Base-by-base conservation (phyloP, 2,888 invertebrate genomes). In the Nomada goodeniana region DNA sequence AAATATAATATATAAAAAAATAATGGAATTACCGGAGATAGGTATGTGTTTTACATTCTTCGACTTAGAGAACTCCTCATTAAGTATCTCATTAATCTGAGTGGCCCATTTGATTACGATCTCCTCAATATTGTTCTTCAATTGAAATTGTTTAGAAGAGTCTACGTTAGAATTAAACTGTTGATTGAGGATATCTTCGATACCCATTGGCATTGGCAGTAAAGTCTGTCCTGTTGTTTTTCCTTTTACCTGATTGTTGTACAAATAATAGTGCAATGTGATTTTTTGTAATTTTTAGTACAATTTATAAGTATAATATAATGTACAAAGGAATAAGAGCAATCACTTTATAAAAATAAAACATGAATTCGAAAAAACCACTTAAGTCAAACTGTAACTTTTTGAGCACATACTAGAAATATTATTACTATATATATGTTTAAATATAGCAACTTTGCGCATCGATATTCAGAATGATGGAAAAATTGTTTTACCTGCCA, bases 71-170 rank as follows among this genome's bases (percentile, higher is more conserved):
- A 97, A 97, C 86, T 96, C 96, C 90, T 97, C 96, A 86, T 96
- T 96, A 44, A 98, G 94, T 52, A 98, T 96, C 90, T 98, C 97
- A 81, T 96, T 96, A 50, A 98, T 96, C 91, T 97, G 96, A 69
- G 95, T 95, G 2, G 97, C 95, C 98, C 98, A 99, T 92, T 98
- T 98, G 83, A 98, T 97, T 2, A 98, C 95, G 61, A 97, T 96
- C 52, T 96, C 96, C 94, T 99, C 98, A 77, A 98, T 96, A 65
- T 97, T 96, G 74, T 97, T 96, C 92, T 97, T 97, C 88, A 98
- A 94, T 73, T 95, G 94, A 69, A 96, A 94, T 11, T 60, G 64
- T 15, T 67, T 72, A 2, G 52, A 7, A 10, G 59, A 0, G 5
- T 63, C 44, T 9, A 26, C 9, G 2, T 29, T 29, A 2, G 61